Base-by-base conservation (phyloP, 2,113 vertebrate genomes). In the Bubo bubo region DNA sequence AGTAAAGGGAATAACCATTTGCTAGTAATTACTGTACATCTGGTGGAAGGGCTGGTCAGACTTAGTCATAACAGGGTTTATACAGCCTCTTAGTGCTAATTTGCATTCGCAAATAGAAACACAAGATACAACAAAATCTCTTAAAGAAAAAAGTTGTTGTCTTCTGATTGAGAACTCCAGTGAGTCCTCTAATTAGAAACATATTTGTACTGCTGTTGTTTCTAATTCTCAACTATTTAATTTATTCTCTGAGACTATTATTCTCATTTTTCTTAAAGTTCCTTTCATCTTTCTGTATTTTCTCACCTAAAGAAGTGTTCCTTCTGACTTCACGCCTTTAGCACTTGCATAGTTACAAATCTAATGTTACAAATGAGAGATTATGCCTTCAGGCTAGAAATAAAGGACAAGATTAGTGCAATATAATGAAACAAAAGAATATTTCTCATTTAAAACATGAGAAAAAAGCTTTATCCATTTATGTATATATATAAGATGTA, bases 1-100 rank as follows among this genome's bases (percentile, higher is more conserved):
- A n/a, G 3, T 0, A 43, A 37, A 35, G 22, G 32, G 6, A 47
- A 14, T 6, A 28, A 59, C 4, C 0, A 1, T 41, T 56, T 32
- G 7, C 8, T 60, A 5, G 12, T 11, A 56, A 23, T 12, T 37
- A 7, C 4, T 76, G 21, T 23, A 75, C 39, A 4, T 20, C 5
- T 26, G 16, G 24, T 49, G 30, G 55, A 68, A 64, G 21, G 12
- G 13, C 41, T 27, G 1, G 8, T 50, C 52, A 84, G 32, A 7
- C 4, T 41, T 35, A 47, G 5, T 27, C 22, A 10, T 37, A 28
- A 6, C 7, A 58, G 23, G 6, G 8, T n/a, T 90, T 68, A 53
- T 41, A 14, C 4, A 39, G 27, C 12, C 13, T 56, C 30, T 10
- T 13, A 8, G 4, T 30, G 45, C 1, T n/a, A n/a, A 79, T 60